Conservation (phyloP, 2,888 invertebrate genomes). For the Zhengitettix transpicula region DNA sequence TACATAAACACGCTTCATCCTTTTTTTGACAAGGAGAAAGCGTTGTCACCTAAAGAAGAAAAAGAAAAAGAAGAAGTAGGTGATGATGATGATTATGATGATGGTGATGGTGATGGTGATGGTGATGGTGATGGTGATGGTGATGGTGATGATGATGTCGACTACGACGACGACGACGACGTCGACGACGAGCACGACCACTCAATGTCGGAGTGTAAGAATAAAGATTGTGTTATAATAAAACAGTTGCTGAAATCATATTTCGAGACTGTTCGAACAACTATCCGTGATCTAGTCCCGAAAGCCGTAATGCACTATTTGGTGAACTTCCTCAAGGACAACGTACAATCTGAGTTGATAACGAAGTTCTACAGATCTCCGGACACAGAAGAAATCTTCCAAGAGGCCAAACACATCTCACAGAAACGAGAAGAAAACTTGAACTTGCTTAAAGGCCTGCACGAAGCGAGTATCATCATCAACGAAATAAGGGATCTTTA, state of each 20-base stretch:
- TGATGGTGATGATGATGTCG: too few species aligned
- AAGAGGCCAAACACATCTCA: slow-evolving; percentile 42
- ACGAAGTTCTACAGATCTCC: slow-evolving; percentile 41
- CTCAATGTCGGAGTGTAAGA: slow-evolving; percentile 31
- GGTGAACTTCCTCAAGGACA: slow-evolving; percentile 43
- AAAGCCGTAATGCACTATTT: slow-evolving; percentile 50
- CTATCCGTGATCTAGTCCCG: slow-evolving; percentile 44
- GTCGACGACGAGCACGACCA: too few species aligned
- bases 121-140: too few species aligned
- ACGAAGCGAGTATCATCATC: slow-evolving; percentile 39
- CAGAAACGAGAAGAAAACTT: slow-evolving; percentile 35
- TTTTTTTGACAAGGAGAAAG: too few species aligned
- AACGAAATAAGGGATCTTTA: too few species aligned
- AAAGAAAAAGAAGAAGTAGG: too few species aligned
- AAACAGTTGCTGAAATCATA: slow-evolving; percentile 42
- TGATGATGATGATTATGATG: too few species aligned
- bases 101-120: too few species aligned
- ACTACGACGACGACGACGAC: too few species aligned
- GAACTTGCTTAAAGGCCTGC: slow-evolving; percentile 31
- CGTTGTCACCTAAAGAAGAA: too few species aligned
- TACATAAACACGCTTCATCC: slow-evolving; percentile 51
- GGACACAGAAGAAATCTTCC: slow-evolving; percentile 34
- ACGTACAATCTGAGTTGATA: slow-evolving; percentile 44
- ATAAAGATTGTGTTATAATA: slow-evolving; percentile 37
- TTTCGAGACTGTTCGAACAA: slow-evolving; percentile 43